A percentile compares a stretch with the other conserved stretches of the same genome.
phyloP scores from a whole-genome alignment of 2,113 vertebrate species.

The Numida meleagris region DNA sequence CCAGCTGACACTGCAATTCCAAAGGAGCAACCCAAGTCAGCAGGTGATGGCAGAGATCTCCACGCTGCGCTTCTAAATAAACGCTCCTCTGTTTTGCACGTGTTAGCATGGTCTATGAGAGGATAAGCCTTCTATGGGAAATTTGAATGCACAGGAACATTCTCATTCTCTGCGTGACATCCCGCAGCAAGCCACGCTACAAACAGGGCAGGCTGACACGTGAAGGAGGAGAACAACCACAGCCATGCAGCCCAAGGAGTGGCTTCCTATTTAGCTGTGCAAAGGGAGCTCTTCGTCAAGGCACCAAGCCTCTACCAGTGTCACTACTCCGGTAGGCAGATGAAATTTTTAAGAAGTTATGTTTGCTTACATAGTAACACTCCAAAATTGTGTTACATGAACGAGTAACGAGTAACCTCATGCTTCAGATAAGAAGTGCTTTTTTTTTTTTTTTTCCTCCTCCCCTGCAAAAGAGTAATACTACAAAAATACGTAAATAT shows the following conservation, averaged over 20 bases:
- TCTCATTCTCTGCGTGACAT: neutral
- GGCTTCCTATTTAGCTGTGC: neutral
- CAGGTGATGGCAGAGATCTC: neutral
- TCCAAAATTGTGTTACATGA: fast-evolving
- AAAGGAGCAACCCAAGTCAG: neutral
- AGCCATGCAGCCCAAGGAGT: neutral
- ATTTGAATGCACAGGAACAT: neutral
- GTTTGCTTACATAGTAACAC: neutral
- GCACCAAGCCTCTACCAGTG: neutral
- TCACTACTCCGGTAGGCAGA: neutral
- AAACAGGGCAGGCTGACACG: fast-evolving
- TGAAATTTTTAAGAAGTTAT: neutral
- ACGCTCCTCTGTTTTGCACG: neutral
- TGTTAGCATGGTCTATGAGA: neutral
- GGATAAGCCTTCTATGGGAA: neutral
- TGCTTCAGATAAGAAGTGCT: neutral
- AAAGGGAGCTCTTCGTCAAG: neutral
- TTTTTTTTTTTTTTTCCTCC: neutral
- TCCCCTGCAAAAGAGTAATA: neutral
- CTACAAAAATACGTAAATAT: neutral
- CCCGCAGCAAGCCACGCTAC: fast-evolving
- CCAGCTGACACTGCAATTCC: neutral
- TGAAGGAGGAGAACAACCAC: neutral
- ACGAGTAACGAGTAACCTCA: neutral
- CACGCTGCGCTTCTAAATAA: neutral